Conservation (phyloP, 35 echinoderm and acorn worm genomes). For the Lytechinus variegatus region DNA sequence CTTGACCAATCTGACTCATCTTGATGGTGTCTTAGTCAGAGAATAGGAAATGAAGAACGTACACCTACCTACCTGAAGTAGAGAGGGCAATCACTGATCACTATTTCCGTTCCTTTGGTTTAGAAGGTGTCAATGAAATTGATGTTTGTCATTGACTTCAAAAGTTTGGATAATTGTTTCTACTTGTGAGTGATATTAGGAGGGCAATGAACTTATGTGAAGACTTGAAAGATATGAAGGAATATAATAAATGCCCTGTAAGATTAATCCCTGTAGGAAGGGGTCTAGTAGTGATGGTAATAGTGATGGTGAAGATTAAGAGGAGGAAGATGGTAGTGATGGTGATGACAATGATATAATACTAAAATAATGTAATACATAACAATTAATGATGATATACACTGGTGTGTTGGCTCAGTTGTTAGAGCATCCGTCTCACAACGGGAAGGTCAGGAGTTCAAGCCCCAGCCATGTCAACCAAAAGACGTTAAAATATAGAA, state of each 20-base stretch:
- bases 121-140: slow-evolving; percentile 10
- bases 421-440: no score
- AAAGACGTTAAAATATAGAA: no score
- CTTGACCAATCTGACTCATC: neutral
- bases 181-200: neutral
- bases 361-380: no score
- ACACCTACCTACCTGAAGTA: neutral
- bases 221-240: neutral
- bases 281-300: no score
- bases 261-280: no score
- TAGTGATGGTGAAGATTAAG: no score
- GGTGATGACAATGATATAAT: no score
- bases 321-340: no score
- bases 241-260: neutral
- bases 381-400: no score
- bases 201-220: neutral
- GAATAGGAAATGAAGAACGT: neutral
- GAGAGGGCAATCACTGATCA: neutral
- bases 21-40: neutral
- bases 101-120: neutral
- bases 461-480: no score
- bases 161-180: neutral
- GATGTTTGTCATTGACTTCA: neutral
- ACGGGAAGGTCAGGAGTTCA: no score
- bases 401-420: no score